These are phyloP conservation scores for Corticium candelabrum DNA, from an alignment of 37 sponge, comb jelly and placozoan genomes.

Conservation along the genomic window DNA sequence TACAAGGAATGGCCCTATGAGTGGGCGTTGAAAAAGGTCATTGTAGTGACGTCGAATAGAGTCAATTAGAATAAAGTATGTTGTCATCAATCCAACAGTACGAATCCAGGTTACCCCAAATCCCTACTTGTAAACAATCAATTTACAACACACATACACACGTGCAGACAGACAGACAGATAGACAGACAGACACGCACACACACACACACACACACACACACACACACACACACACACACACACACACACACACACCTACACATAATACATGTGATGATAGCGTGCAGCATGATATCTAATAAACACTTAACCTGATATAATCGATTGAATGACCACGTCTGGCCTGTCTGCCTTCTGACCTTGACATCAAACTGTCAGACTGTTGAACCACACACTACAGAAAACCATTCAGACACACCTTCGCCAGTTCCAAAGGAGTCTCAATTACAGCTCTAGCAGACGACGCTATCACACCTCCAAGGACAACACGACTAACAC, in stretches of 20 bases:
- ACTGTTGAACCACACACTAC: not conserved
- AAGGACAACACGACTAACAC: slow-evolving; percentile 43
- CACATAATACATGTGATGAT: too few relatives aligned
- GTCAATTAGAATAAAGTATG: slow-evolving; percentile 90
- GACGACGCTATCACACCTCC: slow-evolving; percentile 73
- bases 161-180: too few relatives aligned
- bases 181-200: too few relatives aligned
- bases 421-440: slow-evolving; percentile 88
- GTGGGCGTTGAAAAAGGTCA: slow-evolving; percentile 44
- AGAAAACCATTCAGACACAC: slow-evolving; percentile 9
- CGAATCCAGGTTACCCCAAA: slow-evolving; percentile 84
- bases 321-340: slow-evolving; percentile 57
- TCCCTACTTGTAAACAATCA: slow-evolving; percentile 34
- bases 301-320: too few relatives aligned
- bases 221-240: slow-evolving; percentile 2
- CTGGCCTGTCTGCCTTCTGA: slow-evolving; percentile 77
- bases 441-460: slow-evolving; percentile 83
- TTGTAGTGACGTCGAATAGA: slow-evolving; percentile 53
- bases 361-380: slow-evolving; percentile 10
- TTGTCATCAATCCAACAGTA: slow-evolving; percentile 81
- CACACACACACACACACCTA: too few relatives aligned
- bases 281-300: too few relatives aligned
- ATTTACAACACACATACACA: not conserved
- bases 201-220: slow-evolving; percentile 5
- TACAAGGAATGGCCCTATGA: slow-evolving; percentile 85